phyloP scores from a whole-genome alignment of 2,888 invertebrate genomes.

The Pristionchus arcanus region DNA sequence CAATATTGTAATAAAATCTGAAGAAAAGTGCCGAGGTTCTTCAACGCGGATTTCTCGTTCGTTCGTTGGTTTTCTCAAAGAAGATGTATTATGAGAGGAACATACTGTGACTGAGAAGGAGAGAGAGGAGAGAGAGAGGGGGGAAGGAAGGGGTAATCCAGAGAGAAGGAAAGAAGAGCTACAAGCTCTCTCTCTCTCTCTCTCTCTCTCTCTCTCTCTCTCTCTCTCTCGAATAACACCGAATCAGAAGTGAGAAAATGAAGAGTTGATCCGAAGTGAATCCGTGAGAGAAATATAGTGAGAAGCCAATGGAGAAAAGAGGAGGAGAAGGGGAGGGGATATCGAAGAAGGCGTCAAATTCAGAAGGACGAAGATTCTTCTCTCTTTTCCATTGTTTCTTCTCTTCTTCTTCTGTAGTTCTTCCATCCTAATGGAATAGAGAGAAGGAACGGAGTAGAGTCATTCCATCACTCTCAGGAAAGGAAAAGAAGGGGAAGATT shows the following conservation, averaged over 20 bases:
- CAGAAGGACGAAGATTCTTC: background rate
- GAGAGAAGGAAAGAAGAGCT: background rate
- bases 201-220: no score
- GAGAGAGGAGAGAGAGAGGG: no score
- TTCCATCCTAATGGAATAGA: constrained; percentile 2
- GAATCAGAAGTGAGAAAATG: constrained; percentile 32
- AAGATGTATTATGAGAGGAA: constrained; percentile 1
- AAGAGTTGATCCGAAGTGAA: background rate
- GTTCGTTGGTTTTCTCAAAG: background rate
- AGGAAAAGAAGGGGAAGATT: background rate
- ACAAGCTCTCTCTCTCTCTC: constrained; percentile 2
- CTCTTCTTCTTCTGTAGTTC: constrained; percentile 22
- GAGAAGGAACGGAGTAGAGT: background rate
- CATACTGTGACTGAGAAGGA: background rate
- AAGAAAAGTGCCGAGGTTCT: background rate
- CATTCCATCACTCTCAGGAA: background rate
- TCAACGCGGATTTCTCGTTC: no score
- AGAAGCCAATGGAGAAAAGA: background rate
- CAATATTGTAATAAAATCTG: background rate
- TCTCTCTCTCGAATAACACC: background rate
- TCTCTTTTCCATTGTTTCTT: background rate
- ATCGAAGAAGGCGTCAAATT: background rate
- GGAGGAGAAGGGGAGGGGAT: background rate
- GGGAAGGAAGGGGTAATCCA: background rate
- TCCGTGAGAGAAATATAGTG: constrained; percentile 1